These are phyloP conservation scores for Balearica regulorum DNA, from an alignment of 2,797 vertebrate genomes.

Conservation along the genomic window DNA sequence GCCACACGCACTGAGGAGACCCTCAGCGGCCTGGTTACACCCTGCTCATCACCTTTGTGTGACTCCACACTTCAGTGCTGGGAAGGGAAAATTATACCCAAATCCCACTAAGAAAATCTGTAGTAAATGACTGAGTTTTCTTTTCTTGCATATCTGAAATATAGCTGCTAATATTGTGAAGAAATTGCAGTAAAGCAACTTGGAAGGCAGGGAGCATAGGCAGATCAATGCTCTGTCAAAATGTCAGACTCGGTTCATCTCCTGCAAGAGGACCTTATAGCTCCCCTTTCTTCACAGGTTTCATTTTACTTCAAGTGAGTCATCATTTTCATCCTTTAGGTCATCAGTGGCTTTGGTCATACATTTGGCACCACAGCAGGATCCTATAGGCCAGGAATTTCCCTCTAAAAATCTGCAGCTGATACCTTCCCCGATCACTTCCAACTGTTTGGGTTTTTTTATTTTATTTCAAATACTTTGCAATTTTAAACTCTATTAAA, in stretches of 20 bases:
- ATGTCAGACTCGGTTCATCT: neutral
- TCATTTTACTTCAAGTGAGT: neutral
- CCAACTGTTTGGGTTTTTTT: neutral
- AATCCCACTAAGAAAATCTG: neutral
- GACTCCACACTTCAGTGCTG: neutral
- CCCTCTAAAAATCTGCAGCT: neutral
- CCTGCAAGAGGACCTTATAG: neutral
- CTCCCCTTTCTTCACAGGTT: neutral
- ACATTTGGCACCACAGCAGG: neutral
- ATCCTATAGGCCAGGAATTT: neutral
- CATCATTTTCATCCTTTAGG: neutral
- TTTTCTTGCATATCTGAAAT: neutral
- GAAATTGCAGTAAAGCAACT: neutral
- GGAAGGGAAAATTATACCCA: neutral
- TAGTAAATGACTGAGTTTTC: neutral
- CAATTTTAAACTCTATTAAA: conserved; percentile 38
- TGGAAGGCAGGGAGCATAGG: neutral
- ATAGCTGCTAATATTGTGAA: neutral
- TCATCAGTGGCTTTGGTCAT: neutral
- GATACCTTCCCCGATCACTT: neutral
- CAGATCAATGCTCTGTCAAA: neutral
- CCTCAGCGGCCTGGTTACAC: neutral
- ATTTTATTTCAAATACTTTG: neutral
- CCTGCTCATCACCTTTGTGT: rapidly evolving
- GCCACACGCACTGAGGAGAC: neutral